Evolutionary conservation across 2,113 vertebrate species (phyloP).

Genomic region (Pachypanchax playfairii): DNA sequence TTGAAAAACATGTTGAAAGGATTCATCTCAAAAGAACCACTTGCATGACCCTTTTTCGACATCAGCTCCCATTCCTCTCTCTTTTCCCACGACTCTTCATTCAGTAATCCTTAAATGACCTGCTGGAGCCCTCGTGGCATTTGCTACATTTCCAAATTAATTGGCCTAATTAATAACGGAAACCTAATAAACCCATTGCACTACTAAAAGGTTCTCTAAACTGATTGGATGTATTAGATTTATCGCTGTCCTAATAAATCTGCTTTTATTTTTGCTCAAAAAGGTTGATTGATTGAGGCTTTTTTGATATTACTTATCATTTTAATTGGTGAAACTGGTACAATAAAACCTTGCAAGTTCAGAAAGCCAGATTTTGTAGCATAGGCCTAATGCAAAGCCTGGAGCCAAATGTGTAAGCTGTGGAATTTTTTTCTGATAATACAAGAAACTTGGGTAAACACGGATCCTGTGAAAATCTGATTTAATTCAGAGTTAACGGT

Average conservation of each 20-base stretch:
- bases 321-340: slow-evolving; percentile 13
- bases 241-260: slow-evolving; percentile 8
- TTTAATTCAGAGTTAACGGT: slow-evolving; percentile 1
- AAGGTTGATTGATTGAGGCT: neutral
- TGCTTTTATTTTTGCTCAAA: slow-evolving; percentile 10
- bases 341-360: slow-evolving; percentile 1
- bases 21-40: slow-evolving; percentile 21
- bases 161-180: slow-evolving; percentile 72
- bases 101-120: slow-evolving; percentile 67
- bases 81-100: slow-evolving; percentile 48
- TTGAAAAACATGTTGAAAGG: slow-evolving; percentile 21
- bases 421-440: neutral
- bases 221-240: no score
- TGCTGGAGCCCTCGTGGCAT: slow-evolving; percentile 51
- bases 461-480: slow-evolving; percentile 3
- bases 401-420: slow-evolving; percentile 9
- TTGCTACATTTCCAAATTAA: slow-evolving; percentile 71
- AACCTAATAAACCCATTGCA: slow-evolving; percentile 63
- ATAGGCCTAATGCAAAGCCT: neutral
- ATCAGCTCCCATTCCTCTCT: slow-evolving; percentile 8
- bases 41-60: slow-evolving; percentile 27
- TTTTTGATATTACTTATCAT: slow-evolving; percentile 1
- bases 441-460: slow-evolving; percentile 13
- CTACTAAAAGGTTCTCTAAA: slow-evolving; percentile 44
- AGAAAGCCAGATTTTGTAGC: slow-evolving; percentile 28